Base-by-base conservation (phyloP, 1,140 invertebrate genomes). In the Sinonovacula constricta region DNA sequence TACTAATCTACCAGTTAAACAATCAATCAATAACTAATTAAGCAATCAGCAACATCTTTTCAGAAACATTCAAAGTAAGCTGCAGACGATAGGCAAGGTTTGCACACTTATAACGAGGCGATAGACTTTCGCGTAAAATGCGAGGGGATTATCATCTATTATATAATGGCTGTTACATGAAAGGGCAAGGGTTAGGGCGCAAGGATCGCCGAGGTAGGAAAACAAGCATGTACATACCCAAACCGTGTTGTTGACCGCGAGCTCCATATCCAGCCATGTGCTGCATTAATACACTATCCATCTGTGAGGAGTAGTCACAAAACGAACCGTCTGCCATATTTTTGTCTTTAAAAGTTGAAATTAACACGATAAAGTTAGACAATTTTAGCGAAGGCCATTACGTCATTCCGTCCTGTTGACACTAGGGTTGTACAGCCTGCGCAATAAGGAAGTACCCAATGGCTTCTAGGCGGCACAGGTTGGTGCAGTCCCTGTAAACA, bases 331-430 rank as follows among this genome's bases (percentile, higher is more conserved):
- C 65, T 36, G 63, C 66, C 75, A 78, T 78, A 49, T 63, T 74
- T n/a, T 54, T 39, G 31, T 63, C 54, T 39, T 54, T 74, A 53
- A 69, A 57, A 59, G 51, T 60, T 22, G 51, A 63, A 31, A 69
- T 39, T 33, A 78, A 34, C 22, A 67, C 18, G 15, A 14, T 28
- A n/a, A 65, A 51, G 54, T 65, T 65, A 68, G 18, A 68, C 39
- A 15, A 24, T 69, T 78, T 70, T 54, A 39, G 57, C 63, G 57
- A 63, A 63, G 67, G 75, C 56, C 65, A 68, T 78, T 78, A 78
- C 75, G 75, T 78, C 75, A 78, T 70, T 59, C 45, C 24, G 39
- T 45, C 53, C 36, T 60, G 66, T 78, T 78, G 67, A 78, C 65
- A 53, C 49, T 51, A 53, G 10, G 39, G 26, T 24, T 51, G 66